Conservation (phyloP, 1,140 invertebrate genomes). For the Hylaeus anthracinus region DNA sequence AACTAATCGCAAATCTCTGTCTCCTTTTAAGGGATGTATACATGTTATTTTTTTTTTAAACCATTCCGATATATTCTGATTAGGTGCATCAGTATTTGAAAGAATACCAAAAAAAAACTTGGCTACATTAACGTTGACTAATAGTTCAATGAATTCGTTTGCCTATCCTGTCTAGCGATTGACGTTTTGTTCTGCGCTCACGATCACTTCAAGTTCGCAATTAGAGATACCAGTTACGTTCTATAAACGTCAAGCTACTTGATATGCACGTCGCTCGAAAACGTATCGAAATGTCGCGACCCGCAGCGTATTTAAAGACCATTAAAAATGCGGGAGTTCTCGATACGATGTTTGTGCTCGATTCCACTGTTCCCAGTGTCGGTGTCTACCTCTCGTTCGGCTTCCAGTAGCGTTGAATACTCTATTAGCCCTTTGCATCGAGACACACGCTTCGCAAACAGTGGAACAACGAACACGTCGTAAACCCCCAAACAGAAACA, state of each 20-base stretch:
- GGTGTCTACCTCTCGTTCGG: background rate
- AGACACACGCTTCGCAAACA: background rate
- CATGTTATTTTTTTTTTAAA: too few species aligned
- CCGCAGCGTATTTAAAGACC: background rate
- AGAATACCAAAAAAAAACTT: too few species aligned
- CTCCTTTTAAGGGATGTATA: background rate
- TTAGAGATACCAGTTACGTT: background rate
- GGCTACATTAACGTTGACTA: too few species aligned
- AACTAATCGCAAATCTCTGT: conserved; percentile 6
- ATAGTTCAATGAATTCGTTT: too few species aligned
- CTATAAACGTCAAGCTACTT: background rate
- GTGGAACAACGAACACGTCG: background rate
- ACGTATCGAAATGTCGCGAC: background rate
- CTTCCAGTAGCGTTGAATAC: background rate
- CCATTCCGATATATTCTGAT: too few species aligned
- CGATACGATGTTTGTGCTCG: background rate
- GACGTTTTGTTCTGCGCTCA: too few species aligned
- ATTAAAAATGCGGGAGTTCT: background rate
- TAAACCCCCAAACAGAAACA: background rate
- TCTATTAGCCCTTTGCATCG: background rate
- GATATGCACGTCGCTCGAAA: background rate
- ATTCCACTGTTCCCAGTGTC: background rate
- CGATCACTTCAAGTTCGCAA: background rate
- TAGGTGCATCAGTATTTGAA: too few species aligned
- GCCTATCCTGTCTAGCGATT: too few species aligned